Evolutionary conservation across 2,797 vertebrate species (phyloP).

Genomic region (Sebastes hubbsi): DNA sequence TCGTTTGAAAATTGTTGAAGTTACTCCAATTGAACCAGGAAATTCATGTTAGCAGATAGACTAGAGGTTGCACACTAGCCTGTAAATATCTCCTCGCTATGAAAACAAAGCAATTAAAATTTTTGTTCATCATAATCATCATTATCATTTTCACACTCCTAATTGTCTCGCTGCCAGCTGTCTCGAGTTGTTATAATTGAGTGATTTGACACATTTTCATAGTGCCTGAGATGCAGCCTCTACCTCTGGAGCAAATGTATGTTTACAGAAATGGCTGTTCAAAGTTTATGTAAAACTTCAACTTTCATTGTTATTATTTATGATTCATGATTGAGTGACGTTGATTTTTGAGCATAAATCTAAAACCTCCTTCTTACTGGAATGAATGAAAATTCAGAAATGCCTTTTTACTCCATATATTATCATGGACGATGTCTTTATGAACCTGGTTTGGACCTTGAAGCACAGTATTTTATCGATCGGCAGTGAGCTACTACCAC

Average conservation of each 20-base stretch:
- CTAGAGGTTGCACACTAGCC: slow-evolving; percentile 22
- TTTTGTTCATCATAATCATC: slow-evolving; percentile 84
- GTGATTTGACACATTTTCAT: slow-evolving; percentile 83
- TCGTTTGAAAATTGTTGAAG: not conserved
- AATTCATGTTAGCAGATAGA: slow-evolving; percentile 11
- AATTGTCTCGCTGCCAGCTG: slow-evolving; percentile 87
- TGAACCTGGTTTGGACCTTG: slow-evolving; percentile 65
- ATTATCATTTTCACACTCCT: slow-evolving; percentile 84
- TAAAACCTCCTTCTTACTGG: not conserved
- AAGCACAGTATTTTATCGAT: slow-evolving; percentile 64
- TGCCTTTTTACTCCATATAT: slow-evolving; percentile 30
- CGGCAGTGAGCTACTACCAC: slow-evolving; percentile 70
- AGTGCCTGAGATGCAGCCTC: slow-evolving; percentile 73
- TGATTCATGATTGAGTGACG: slow-evolving; percentile 15
- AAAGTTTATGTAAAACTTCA: slow-evolving; percentile 38
- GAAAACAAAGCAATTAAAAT: slow-evolving; percentile 82
- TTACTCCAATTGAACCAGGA: not conserved
- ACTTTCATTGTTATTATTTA: slow-evolving; percentile 37
- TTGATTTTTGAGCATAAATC: slow-evolving; percentile 23
- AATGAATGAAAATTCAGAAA: slow-evolving; percentile 33
- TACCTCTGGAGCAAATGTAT: slow-evolving; percentile 60
- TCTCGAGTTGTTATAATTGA: slow-evolving; percentile 83
- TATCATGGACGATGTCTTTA: slow-evolving; percentile 52
- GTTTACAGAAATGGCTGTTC: slow-evolving; percentile 47
- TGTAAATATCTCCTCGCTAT: slow-evolving; percentile 62